Evolutionary conservation across 2,888 invertebrate species (phyloP).

Genomic region (Aphodius granarius): DNA sequence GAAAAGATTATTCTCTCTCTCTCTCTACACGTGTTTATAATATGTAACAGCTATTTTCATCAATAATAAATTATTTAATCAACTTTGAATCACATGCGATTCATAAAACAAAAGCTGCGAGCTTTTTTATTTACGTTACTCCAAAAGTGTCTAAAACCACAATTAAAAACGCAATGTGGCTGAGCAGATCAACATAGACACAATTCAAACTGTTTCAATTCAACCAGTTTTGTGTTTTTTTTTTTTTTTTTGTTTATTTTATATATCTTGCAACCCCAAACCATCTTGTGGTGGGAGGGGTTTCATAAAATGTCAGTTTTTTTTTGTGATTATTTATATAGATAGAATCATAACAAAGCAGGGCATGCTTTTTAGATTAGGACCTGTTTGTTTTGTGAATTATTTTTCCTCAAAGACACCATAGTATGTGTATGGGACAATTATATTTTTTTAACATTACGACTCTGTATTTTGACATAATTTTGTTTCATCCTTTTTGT

Average conservation of each 20-base stretch:
- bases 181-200: slow-evolving; percentile 11
- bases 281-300: neutral
- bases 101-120: neutral
- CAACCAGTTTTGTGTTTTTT: neutral
- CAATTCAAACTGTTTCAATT: slow-evolving; percentile 3
- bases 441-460: neutral
- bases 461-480: neutral
- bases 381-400: slow-evolving; percentile 25
- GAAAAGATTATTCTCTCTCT: slow-evolving; percentile 24
- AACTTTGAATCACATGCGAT: neutral
- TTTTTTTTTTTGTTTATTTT: neutral
- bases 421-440: slow-evolving; percentile 22
- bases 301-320: neutral
- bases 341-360: slow-evolving; percentile 24
- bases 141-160: slow-evolving; percentile 9
- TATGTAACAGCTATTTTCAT: slow-evolving; percentile 20
- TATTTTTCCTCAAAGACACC: neutral
- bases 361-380: slow-evolving; percentile 23
- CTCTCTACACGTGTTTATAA: slow-evolving; percentile 20
- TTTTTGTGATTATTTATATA: slow-evolving; percentile 13
- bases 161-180: neutral
- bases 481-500: slow-evolving; percentile 22
- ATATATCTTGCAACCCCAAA: neutral
- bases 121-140: slow-evolving; percentile 3
- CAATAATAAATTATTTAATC: neutral